phyloP scores from a whole-genome alignment of 2,888 invertebrate species.

The Venusia cambrica region DNA sequence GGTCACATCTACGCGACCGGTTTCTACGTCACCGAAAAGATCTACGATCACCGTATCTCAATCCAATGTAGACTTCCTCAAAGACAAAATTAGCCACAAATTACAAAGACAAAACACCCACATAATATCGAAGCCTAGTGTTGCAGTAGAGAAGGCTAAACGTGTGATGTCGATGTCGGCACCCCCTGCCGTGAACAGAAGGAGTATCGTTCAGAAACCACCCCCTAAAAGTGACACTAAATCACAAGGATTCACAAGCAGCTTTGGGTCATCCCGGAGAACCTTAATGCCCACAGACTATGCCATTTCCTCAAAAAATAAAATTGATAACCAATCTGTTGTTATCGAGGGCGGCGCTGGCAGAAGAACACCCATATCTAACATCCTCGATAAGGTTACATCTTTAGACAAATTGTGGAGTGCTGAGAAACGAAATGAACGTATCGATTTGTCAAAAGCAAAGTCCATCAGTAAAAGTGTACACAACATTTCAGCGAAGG shows the following conservation, averaged over 20 bases:
- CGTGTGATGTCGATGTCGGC: conserved; percentile 64
- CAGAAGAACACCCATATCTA: conserved; percentile 71
- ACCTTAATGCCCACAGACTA: conserved; percentile 71
- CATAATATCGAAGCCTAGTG: conserved; percentile 48
- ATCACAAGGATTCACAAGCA: conserved; percentile 57
- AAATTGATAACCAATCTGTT: conserved; percentile 48
- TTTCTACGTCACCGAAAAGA: conserved; percentile 56
- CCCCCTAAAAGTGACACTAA: conserved; percentile 44
- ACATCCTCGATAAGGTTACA: conserved; percentile 72
- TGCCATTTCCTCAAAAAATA: conserved; percentile 47
- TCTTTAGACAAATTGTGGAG: conserved; percentile 81
- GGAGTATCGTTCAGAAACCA: conserved; percentile 42
- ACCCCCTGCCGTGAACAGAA: conserved; percentile 64
- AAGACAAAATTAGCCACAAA: conserved; percentile 83
- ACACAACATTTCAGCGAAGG: conserved; percentile 32
- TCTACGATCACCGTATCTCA: conserved; percentile 45
- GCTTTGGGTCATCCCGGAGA: conserved; percentile 69
- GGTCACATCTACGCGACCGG: conserved; percentile 77
- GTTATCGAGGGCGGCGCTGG: conserved; percentile 73
- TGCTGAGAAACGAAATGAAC: conserved; percentile 71
- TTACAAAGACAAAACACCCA: conserved; percentile 75
- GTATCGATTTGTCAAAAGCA: conserved; percentile 59
- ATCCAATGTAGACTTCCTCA: conserved; percentile 82
- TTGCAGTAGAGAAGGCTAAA: conserved; percentile 34
- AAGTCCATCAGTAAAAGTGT: conserved; percentile 43